phyloP scores from a whole-genome alignment of 2,113 vertebrate genomes.

The Brachypteracias leptosomus region DNA sequence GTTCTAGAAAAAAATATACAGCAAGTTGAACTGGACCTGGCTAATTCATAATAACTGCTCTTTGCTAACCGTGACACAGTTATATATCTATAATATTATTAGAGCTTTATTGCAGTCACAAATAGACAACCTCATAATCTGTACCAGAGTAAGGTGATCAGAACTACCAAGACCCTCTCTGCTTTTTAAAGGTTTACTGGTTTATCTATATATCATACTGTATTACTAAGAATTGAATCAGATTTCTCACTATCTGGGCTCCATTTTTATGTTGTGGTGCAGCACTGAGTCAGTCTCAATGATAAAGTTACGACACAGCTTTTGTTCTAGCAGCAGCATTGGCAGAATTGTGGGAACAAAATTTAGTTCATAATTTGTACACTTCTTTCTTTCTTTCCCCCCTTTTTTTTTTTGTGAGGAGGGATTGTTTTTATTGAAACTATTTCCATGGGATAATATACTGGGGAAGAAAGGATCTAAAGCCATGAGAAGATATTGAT shows the following conservation, averaged over 20 bases:
- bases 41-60: background rate
- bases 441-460: background rate
- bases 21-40: background rate
- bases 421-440: background rate
- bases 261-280: background rate
- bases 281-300: background rate
- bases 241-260: background rate
- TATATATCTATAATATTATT: background rate
- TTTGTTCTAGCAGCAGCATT: background rate
- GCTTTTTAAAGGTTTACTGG: background rate
- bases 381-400: background rate
- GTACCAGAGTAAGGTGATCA: background rate
- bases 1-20: background rate
- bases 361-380: background rate
- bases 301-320: background rate
- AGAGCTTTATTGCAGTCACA: background rate
- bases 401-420: no score
- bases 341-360: background rate
- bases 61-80: background rate
- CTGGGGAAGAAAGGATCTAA: background rate
- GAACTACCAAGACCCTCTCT: background rate
- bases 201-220: background rate
- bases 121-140: background rate
- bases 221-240: background rate
- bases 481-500: background rate